Conservation (phyloP, 2,888 invertebrate genomes). For the Agrotis ipsilon region DNA sequence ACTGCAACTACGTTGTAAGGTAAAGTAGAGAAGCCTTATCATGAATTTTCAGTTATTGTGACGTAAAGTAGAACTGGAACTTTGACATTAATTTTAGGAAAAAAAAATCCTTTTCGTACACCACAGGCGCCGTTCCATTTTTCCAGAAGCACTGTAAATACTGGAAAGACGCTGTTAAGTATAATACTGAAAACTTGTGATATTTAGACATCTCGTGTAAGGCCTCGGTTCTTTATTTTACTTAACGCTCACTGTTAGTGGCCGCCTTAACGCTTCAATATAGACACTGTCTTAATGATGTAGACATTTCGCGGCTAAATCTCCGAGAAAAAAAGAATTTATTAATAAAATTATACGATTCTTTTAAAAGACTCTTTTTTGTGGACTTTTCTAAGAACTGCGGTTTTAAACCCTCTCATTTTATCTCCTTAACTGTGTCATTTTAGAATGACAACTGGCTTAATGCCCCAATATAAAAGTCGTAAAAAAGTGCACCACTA, state of each 20-base stretch:
- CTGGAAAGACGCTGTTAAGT: no score
- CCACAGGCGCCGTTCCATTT: no score
- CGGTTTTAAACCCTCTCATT: neutral
- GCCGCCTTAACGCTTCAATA: neutral
- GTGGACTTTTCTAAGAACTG: neutral
- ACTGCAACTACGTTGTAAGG: no score
- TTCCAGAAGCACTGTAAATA: no score
- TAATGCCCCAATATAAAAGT: neutral
- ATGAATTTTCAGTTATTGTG: no score
- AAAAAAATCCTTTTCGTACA: no score
- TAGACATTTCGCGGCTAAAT: neutral
- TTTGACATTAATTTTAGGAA: no score
- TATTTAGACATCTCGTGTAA: no score
- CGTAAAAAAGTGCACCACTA: neutral
- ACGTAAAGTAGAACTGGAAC: no score
- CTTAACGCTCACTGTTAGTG: neutral
- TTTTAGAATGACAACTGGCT: neutral
- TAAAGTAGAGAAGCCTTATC: no score
- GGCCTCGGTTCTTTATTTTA: no score
- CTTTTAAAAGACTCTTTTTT: neutral
- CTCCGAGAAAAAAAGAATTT: neutral
- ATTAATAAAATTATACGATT: neutral
- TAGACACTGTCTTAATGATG: neutral
- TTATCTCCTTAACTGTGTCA: neutral
- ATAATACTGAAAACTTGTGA: no score